These are phyloP conservation scores for Drosophila acutilabella DNA, from an alignment of 2,888 invertebrate species.

Conservation along the genomic window DNA sequence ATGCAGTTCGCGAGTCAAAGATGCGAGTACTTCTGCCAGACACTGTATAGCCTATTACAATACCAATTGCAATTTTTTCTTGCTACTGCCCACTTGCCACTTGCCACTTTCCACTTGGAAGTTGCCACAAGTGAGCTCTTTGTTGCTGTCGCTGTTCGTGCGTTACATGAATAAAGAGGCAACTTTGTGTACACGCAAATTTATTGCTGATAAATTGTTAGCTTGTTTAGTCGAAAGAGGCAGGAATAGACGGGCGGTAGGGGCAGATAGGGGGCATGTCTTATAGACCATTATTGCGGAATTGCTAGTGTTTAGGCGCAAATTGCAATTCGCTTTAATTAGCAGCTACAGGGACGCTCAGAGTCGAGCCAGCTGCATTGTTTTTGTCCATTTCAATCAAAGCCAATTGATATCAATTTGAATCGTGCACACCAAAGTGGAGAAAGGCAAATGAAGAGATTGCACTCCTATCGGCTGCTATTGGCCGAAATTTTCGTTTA, in stretches of 20 bases:
- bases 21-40: conserved; percentile 21
- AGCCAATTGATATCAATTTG: conserved; percentile 68
- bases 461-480: conserved; percentile 24
- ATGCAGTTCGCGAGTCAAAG: conserved; percentile 59
- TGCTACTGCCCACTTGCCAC: conserved; percentile 28
- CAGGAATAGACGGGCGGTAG: neutral
- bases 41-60: conserved; percentile 14
- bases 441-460: conserved; percentile 28
- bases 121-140: conserved; percentile 11
- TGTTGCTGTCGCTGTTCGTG: conserved; percentile 39
- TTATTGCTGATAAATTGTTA: conserved; percentile 77
- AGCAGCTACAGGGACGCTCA: conserved; percentile 40
- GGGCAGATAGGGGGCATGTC: conserved; percentile 10
- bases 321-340: conserved; percentile 71
- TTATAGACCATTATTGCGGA: conserved; percentile 42
- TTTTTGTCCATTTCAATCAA: conserved; percentile 67
- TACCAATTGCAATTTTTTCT: conserved; percentile 40
- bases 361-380: conserved; percentile 45
- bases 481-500: conserved; percentile 19
- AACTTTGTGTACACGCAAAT: conserved; percentile 56
- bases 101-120: conserved; percentile 25
- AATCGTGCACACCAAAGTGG: conserved; percentile 54
- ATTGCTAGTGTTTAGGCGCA: conserved; percentile 56
- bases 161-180: conserved; percentile 35
- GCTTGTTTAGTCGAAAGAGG: conserved; percentile 38